A percentile compares a stretch with the other conserved stretches of the same genome.
These are phyloP conservation scores for Epicauta chinensis DNA, from an alignment of 1,140 invertebrate species.

Conservation along the genomic window DNA sequence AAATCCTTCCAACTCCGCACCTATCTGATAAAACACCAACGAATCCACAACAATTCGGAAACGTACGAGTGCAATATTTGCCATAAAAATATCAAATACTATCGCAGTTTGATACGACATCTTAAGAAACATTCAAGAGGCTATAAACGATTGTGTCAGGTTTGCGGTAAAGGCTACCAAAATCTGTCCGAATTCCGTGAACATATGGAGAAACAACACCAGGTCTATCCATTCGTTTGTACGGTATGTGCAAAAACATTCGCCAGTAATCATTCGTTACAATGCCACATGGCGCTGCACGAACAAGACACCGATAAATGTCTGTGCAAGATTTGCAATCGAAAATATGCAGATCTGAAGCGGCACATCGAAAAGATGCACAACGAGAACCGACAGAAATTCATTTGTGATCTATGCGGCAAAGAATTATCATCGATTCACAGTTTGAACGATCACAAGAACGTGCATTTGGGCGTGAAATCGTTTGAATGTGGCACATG, in stretches of 20 bases:
- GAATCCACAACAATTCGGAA: too few relatives aligned
- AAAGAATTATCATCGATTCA: constrained; percentile 66
- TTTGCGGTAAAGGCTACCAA: not conserved
- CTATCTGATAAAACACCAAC: too few relatives aligned
- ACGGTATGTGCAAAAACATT: constrained; percentile 20
- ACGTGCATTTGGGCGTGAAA: constrained; percentile 63
- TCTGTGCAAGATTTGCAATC: too few relatives aligned
- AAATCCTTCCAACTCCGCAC: too few relatives aligned
- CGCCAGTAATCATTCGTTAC: constrained; percentile 4
- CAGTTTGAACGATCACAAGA: constrained; percentile 58
- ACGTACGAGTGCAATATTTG: too few relatives aligned
- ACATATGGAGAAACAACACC: not conserved
- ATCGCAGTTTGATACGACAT: not conserved
- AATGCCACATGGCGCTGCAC: constrained; percentile 14
- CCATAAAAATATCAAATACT: too few relatives aligned
- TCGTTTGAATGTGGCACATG: constrained; percentile 64
- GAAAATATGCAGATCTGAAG: too few relatives aligned
- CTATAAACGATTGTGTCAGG: not conserved
- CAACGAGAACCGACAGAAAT: too few relatives aligned
- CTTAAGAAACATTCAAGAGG: not conserved
- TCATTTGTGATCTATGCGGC: constrained; percentile 60
- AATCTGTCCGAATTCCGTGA: not conserved
- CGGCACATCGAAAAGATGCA: too few relatives aligned
- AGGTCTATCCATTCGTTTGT: constrained; percentile 7
- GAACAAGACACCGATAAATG: constrained; percentile 5